Percentiles rank a stretch among this genome's conserved stretches.
These are phyloP conservation scores for Carcina quercana DNA, from an alignment of 2,888 invertebrate species.

Conservation along the genomic window DNA sequence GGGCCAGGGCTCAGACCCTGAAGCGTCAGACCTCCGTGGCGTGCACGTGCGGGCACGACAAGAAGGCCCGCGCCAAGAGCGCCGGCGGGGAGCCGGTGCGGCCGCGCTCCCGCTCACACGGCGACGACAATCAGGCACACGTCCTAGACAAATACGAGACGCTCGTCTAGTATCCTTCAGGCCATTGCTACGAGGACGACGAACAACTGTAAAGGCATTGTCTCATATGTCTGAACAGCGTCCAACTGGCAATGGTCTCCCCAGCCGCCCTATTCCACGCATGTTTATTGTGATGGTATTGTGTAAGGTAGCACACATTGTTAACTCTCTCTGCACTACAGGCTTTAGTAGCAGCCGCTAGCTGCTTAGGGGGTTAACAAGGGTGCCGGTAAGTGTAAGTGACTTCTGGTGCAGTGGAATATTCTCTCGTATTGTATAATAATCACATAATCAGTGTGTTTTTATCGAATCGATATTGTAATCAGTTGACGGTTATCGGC, in stretches of 20 bases:
- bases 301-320: slow-evolving; percentile 9
- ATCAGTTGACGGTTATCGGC: slow-evolving; percentile 24
- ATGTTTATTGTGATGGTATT: slow-evolving; percentile 25
- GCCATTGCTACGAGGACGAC: slow-evolving; percentile 7
- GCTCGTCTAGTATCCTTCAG: slow-evolving; percentile 43
- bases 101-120: slow-evolving; percentile 56
- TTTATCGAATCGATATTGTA: slow-evolving; percentile 24
- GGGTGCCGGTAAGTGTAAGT: slow-evolving; percentile 19
- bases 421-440: slow-evolving; percentile 17
- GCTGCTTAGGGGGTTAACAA: slow-evolving; percentile 1
- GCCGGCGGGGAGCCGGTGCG: slow-evolving; percentile 37
- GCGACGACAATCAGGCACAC: slow-evolving; percentile 53
- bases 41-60: slow-evolving; percentile 65
- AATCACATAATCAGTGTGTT: slow-evolving; percentile 27
- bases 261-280: slow-evolving; percentile 24
- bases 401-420: slow-evolving; percentile 32
- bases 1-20: slow-evolving; percentile 50
- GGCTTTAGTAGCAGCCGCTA: no score
- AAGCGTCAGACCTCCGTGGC: slow-evolving; percentile 62
- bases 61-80: slow-evolving; percentile 50
- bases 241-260: slow-evolving; percentile 6
- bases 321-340: slow-evolving; percentile 1
- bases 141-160: slow-evolving; percentile 71
- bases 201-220: not conserved
- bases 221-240: not conserved